Percentiles rank a stretch among this genome's conserved stretches.
phyloP scores from a whole-genome alignment of 2,113 vertebrate genomes.

The Thomomys bottae region DNA sequence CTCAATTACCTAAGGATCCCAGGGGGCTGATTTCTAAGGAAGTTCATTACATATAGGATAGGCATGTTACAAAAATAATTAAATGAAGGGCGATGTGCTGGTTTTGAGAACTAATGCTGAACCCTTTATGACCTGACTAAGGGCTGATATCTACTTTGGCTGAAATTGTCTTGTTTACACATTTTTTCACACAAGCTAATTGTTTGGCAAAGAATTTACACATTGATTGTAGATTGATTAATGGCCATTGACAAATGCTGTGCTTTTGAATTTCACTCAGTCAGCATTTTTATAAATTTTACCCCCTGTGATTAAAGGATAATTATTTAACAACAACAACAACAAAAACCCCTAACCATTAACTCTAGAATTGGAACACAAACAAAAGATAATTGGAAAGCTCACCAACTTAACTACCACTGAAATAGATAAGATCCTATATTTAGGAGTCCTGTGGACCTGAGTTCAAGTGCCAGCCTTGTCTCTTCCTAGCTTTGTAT shows the following conservation, averaged over 20 bases:
- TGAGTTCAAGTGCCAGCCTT: slow-evolving; percentile 2
- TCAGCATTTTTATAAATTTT: slow-evolving; percentile 52
- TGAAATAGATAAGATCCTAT: neutral
- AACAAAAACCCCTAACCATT: neutral
- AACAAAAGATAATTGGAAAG: slow-evolving; percentile 30
- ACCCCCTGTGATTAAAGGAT: slow-evolving; percentile 37
- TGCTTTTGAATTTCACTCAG: slow-evolving; percentile 57
- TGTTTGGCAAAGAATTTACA: slow-evolving; percentile 58
- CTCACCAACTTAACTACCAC: neutral
- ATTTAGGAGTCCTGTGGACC: neutral
- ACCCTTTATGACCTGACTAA: neutral
- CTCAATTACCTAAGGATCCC: slow-evolving; percentile 58
- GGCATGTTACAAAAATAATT: slow-evolving; percentile 61
- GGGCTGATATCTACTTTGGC: slow-evolving; percentile 15
- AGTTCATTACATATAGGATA: slow-evolving; percentile 63
- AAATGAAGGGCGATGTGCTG: neutral
- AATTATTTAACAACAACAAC: slow-evolving; percentile 43
- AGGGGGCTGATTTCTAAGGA: slow-evolving; percentile 57
- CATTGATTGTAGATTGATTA: slow-evolving; percentile 69
- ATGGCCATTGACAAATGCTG: slow-evolving; percentile 42
- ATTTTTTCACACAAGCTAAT: slow-evolving; percentile 60
- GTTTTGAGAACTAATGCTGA: slow-evolving; percentile 8
- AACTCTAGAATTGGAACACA: slow-evolving; percentile 45
- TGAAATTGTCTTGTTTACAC: slow-evolving; percentile 53
- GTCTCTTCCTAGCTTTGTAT: neutral